phyloP scores from a whole-genome alignment of 2,113 vertebrate genomes.

The Callipepla squamata region DNA sequence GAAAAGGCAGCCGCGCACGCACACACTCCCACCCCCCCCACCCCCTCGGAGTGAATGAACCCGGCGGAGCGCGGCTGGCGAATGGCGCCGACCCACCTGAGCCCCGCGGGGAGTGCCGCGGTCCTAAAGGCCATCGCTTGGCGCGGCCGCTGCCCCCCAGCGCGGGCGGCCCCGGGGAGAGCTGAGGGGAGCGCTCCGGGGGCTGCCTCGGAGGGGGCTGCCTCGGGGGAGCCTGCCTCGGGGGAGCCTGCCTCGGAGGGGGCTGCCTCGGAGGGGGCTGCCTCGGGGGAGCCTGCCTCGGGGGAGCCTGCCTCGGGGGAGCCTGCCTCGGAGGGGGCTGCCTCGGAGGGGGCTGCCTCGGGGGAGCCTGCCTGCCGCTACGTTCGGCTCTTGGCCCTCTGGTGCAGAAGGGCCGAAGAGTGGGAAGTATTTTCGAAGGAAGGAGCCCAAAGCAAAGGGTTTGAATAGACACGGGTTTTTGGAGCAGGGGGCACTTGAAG shows the following conservation, averaged over 20 bases:
- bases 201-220: background rate
- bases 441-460: background rate
- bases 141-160: background rate
- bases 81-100: constrained; percentile 73
- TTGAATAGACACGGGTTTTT: background rate
- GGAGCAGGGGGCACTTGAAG: background rate
- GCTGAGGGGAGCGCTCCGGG: accelerated
- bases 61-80: constrained; percentile 34
- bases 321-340: too few species aligned
- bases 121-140: constrained; percentile 60
- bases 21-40: background rate
- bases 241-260: background rate
- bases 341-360: background rate
- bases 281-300: background rate
- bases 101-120: constrained; percentile 54
- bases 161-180: too few species aligned
- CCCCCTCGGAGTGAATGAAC: constrained; percentile 57
- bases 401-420: background rate
- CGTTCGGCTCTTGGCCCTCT: background rate
- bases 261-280: too few species aligned
- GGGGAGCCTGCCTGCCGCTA: background rate
- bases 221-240: background rate
- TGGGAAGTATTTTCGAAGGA: background rate
- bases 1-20: constrained; percentile 5
- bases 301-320: background rate